phyloP scores from a whole-genome alignment of 1,140 invertebrate genomes.

The Heliconius eleuchia region DNA sequence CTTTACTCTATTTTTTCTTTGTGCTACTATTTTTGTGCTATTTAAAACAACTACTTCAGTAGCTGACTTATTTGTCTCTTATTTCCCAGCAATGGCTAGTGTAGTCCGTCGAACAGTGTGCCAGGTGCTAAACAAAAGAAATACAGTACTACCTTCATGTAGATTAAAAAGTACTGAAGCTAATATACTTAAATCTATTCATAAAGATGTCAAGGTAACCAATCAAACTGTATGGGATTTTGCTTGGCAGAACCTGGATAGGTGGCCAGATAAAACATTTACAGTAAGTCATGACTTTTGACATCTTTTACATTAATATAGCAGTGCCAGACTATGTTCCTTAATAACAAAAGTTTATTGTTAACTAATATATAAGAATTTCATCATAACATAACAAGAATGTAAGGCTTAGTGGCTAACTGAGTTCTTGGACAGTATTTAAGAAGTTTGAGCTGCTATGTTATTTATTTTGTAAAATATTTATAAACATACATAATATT shows the following conservation, averaged over 20 bases:
- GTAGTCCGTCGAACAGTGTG: conserved; percentile 41
- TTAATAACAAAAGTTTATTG: no score
- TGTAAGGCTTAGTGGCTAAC: no score
- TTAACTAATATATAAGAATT: no score
- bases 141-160: conserved; percentile 21
- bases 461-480: no score
- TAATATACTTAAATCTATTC: conserved; percentile 61
- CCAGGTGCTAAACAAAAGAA: conserved; percentile 41
- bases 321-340: no score
- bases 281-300: conserved; percentile 52
- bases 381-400: no score
- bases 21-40: background rate
- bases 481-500: no score
- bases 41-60: background rate
- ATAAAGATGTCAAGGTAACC: conserved; percentile 47
- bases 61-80: background rate
- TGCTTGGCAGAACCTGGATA: conserved; percentile 70
- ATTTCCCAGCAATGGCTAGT: conserved; percentile 35
- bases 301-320: background rate
- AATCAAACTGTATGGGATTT: conserved; percentile 71
- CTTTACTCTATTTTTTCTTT: background rate
- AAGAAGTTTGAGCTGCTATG: no score
- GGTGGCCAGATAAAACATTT: conserved; percentile 73
- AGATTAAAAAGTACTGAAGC: conserved; percentile 45
- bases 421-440: no score